Percentiles rank a stretch among this genome's conserved stretches.
phyloP scores from a whole-genome alignment of 2,113 vertebrate species.

The Ailuropoda melanoleuca region DNA sequence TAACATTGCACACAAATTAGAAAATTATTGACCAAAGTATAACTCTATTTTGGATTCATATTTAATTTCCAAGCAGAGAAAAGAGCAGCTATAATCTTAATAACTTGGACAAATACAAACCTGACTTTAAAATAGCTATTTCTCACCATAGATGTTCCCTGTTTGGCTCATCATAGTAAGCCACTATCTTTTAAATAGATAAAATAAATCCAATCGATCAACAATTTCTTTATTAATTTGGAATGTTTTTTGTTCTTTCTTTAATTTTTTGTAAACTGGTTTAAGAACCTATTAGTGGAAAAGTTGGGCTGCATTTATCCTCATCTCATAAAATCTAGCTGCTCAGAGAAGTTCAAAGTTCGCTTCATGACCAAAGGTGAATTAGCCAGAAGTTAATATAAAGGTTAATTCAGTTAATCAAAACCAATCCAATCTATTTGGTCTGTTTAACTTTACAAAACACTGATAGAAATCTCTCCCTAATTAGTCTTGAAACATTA shows the following conservation, averaged over 20 bases:
- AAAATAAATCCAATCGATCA: neutral
- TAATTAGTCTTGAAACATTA: conserved; percentile 18
- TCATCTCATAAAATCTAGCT: neutral
- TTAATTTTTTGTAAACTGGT: neutral
- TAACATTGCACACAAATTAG: neutral
- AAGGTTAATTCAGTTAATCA: neutral
- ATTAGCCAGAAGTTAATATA: neutral
- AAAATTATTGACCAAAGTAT: neutral
- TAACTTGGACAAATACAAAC: neutral
- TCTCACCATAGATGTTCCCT: neutral
- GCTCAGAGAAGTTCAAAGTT: neutral
- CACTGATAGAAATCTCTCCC: neutral
- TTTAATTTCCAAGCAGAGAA: neutral
- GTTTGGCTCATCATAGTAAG: neutral
- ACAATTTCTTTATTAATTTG: neutral
- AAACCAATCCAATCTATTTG: neutral
- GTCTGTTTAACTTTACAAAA: neutral
- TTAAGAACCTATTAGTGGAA: neutral
- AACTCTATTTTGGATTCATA: neutral
- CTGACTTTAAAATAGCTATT: neutral
- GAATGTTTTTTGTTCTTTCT: neutral
- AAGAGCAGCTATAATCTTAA: neutral
- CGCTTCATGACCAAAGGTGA: neutral
- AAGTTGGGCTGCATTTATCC: neutral
- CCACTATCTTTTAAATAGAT: neutral